Conservation (phyloP, 2,888 invertebrate species). For the Bhutanitis thaidina region DNA sequence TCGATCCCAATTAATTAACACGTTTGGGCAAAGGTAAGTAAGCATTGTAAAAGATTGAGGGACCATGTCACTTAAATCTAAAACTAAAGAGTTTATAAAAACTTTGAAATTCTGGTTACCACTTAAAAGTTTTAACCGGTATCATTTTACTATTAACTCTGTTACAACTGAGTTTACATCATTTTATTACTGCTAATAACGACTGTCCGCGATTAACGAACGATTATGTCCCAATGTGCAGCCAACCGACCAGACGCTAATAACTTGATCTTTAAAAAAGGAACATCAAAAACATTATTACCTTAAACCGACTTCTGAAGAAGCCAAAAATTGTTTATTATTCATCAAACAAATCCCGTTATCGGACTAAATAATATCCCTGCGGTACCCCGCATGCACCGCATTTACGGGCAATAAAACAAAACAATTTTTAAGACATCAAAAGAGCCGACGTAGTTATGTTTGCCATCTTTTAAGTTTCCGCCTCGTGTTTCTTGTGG, state of each 20-base stretch:
- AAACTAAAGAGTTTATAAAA: too few relatives aligned
- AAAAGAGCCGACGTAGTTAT: constrained; percentile 38
- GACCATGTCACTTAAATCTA: too few relatives aligned
- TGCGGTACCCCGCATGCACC: constrained; percentile 24
- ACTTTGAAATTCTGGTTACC: too few relatives aligned
- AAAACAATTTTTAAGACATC: constrained; percentile 41
- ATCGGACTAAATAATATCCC: constrained; percentile 28
- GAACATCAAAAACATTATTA: constrained; percentile 29
- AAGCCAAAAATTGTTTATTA: constrained; percentile 36
- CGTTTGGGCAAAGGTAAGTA: too few relatives aligned
- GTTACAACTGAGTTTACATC: neutral
- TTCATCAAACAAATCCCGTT: constrained; percentile 31
- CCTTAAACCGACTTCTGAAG: constrained; percentile 28
- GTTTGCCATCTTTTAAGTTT: constrained; percentile 29
- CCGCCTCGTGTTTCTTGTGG: constrained; percentile 23
- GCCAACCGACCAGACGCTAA: neutral
- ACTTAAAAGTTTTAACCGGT: too few relatives aligned
- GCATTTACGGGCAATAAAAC: constrained; percentile 47
- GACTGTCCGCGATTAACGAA: too few relatives aligned
- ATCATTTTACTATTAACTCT: neutral
- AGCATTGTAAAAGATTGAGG: too few relatives aligned
- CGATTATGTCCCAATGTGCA: neutral
- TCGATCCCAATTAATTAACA: too few relatives aligned
- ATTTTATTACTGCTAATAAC: neutral
- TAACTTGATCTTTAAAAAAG: constrained; percentile 12